A percentile compares a stretch with the other conserved stretches of the same genome.
Conservation (phyloP, 1,140 invertebrate genomes). For the Drosophila punjabiensis region DNA sequence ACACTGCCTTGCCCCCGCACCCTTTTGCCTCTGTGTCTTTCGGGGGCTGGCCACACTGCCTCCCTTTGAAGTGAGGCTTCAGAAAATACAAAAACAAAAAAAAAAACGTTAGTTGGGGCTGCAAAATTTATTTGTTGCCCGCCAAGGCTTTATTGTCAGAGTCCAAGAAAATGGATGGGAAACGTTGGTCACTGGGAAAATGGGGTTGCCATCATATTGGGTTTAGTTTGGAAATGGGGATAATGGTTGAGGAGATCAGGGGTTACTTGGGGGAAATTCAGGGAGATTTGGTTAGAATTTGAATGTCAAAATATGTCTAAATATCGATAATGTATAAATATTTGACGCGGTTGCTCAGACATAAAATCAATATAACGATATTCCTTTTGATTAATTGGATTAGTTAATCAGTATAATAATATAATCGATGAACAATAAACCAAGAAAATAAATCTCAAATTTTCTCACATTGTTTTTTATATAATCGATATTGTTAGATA, state of each 20-base stretch:
- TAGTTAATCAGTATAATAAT: too few species aligned
- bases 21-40: background rate
- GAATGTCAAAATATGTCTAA: background rate
- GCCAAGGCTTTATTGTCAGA: constrained; percentile 67
- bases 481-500: too few species aligned
- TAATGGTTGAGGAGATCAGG: background rate
- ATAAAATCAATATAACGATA: too few species aligned
- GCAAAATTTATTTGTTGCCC: constrained; percentile 72
- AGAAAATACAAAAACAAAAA: constrained; percentile 12
- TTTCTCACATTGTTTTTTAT: too few species aligned
- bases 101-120: constrained; percentile 40
- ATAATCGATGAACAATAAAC: too few species aligned
- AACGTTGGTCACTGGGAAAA: constrained; percentile 10
- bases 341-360: background rate
- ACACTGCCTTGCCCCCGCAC: background rate
- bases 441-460: too few species aligned
- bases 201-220: constrained; percentile 17
- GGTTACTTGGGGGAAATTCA: background rate
- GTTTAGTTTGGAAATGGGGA: background rate
- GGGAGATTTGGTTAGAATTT: background rate
- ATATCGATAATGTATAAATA: background rate
- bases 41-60: constrained; percentile 7
- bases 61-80: constrained; percentile 1
- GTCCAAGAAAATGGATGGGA: constrained; percentile 26
- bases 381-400: too few species aligned